phyloP scores from a whole-genome alignment of 1,140 invertebrate genomes.

The Ganaspis sp. region DNA sequence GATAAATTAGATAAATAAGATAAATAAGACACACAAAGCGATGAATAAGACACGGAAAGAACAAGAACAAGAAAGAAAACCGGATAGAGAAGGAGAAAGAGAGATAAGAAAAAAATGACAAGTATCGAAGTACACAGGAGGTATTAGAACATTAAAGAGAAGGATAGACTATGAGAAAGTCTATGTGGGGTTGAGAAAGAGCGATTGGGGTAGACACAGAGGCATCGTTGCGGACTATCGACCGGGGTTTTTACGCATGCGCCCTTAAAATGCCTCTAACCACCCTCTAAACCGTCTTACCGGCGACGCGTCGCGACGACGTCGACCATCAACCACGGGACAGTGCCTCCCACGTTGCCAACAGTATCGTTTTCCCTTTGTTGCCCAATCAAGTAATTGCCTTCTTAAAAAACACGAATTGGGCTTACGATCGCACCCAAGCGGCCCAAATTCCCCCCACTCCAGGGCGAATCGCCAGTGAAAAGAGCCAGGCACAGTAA shows the following conservation, averaged over 20 bases:
- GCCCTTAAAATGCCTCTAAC: constrained; percentile 62
- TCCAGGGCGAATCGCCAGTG: constrained; percentile 14
- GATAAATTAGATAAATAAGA: too few relatives aligned
- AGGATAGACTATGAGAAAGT: background rate
- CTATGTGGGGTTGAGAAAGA: background rate
- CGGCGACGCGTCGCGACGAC: constrained; percentile 73
- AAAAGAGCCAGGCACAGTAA: background rate
- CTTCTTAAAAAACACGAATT: background rate
- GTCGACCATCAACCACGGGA: constrained; percentile 66
- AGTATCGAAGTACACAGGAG: background rate
- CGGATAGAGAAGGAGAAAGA: background rate
- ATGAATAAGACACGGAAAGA: too few relatives aligned
- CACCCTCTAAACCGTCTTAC: constrained; percentile 66
- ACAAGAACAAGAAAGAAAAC: background rate
- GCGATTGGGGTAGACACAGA: constrained; percentile 18
- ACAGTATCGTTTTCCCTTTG: constrained; percentile 42
- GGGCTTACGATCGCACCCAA: background rate
- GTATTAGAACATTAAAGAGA: background rate
- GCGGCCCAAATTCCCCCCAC: background rate
- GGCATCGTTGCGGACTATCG: constrained; percentile 73
- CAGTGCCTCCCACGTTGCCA: constrained; percentile 66
- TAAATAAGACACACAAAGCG: too few relatives aligned
- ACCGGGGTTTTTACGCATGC: constrained; percentile 66
- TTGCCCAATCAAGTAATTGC: constrained; percentile 9
- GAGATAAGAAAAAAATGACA: background rate